phyloP scores from a whole-genome alignment of 2,797 vertebrate species.

The Morus bassanus region DNA sequence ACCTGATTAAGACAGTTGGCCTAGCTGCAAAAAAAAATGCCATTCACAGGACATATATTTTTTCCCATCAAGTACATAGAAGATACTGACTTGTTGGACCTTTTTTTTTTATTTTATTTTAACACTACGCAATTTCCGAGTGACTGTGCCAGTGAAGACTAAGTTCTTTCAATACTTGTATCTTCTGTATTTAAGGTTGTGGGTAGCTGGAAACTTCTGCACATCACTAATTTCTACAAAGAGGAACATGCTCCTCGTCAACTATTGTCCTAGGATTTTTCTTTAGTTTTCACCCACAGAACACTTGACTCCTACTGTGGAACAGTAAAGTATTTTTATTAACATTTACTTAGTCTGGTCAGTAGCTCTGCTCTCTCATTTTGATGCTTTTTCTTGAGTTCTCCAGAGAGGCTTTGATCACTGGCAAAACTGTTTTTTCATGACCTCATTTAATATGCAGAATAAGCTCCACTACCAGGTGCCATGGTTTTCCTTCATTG shows the following conservation, averaged over 20 bases:
- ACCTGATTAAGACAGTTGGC: not conserved
- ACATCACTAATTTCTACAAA: not conserved
- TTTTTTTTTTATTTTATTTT: not conserved
- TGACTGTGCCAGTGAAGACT: not conserved
- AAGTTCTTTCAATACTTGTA: not conserved
- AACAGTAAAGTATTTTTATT: not conserved
- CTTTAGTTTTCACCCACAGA: not conserved
- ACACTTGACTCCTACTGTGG: not conserved
- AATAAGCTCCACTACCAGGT: constrained; percentile 30
- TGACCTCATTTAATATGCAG: constrained; percentile 25
- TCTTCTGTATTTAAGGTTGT: not conserved
- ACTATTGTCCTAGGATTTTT: not conserved
- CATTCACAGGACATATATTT: not conserved
- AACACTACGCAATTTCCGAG: not conserved
- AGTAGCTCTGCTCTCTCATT: not conserved
- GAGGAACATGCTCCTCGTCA: not conserved
- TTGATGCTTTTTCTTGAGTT: not conserved
- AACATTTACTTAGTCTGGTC: not conserved
- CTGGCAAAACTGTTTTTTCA: constrained; percentile 20
- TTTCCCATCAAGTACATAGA: not conserved
- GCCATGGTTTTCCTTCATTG: not conserved
- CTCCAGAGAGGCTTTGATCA: constrained; percentile 5
- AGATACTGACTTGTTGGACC: not conserved
- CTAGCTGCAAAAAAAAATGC: not conserved
- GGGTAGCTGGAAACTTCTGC: not conserved